Evolutionary conservation across 2,888 invertebrate genomes (phyloP).

Genomic region (Arge pagana): DNA sequence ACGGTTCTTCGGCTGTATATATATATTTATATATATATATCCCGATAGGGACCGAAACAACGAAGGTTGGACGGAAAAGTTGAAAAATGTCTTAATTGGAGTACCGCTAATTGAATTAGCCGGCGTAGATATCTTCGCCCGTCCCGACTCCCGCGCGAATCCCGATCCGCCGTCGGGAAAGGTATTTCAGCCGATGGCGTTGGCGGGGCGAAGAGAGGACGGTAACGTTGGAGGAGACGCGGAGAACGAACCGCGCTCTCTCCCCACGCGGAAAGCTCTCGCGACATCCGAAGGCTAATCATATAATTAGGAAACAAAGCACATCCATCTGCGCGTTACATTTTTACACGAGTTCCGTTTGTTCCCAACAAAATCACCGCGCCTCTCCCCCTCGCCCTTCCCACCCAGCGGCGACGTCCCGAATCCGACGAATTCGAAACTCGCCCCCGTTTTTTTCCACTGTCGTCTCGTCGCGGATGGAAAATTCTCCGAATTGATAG

Average conservation of each 20-base stretch:
- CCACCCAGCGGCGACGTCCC: too few relatives aligned
- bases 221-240: background rate
- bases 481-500: too few relatives aligned
- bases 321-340: background rate
- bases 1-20: too few relatives aligned
- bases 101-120: conserved; percentile 7
- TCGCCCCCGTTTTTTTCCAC: too few relatives aligned
- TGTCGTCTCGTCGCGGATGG: too few relatives aligned
- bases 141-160: background rate
- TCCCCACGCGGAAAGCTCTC: background rate
- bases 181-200: background rate
- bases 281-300: too few relatives aligned
- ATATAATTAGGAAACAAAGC: background rate
- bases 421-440: too few relatives aligned
- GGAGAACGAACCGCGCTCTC: background rate
- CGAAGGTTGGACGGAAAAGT: background rate
- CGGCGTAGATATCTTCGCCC: background rate
- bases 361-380: background rate
- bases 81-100: conserved; percentile 12
- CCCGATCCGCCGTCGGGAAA: background rate
- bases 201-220: background rate
- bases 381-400: too few relatives aligned
- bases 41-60: too few relatives aligned
- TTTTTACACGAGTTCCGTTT: background rate
- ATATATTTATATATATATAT: too few relatives aligned